Evolutionary conservation across 2,113 vertebrate species (phyloP), one percentile per base, ranked within the genome.

Genomic region (Dicrurus megarhynchus): DNA sequence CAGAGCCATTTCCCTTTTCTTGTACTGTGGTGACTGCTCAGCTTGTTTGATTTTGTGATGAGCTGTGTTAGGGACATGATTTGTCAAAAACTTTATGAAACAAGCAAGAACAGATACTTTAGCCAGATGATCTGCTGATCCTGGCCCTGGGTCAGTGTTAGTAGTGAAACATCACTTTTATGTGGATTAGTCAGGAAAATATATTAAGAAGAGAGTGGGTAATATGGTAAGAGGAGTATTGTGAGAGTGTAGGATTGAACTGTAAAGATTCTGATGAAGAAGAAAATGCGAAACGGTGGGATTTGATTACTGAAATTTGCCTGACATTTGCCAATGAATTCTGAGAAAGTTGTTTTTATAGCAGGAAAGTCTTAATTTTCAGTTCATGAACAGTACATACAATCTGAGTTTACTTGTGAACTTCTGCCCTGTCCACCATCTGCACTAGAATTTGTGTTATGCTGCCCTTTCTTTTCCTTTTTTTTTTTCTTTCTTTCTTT

Each of bases 251-350:
- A n/a, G 23, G 17, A 21, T 10, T 64, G 49, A 68, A 11, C 27
- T 26, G n/a, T 63, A 37, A 27, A n/a, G 33, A 23, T 59, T 42
- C 39, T 11, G 7, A 8, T 52, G 63, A 80, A 60, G 15, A 41
- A 46, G 8, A 33, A 46, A 39, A 47, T 52, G 13, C 2, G 1
- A 19, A 73, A 4, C 0, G 1, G 1, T 52, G 15, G 16, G 13
- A 14, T 28, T 90, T 68, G 30, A 28, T 75, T 60, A 53, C n/a
- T 61, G 55, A 30, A n/a, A 52, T 81, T 69, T 80, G 60, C 18
- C 24, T 64, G 13, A 22, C 0, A 2, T 73, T 69, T 47, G 11
- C n/a, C 52, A 4, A 2, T 69, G 19, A 70, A 23, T 69, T 90
- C 63, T 57, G 37, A 69, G 60, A 37, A 61, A 35, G 9, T 16